Percentiles rank a stretch among this genome's conserved stretches.
phyloP scores from a whole-genome alignment of 2,113 vertebrate genomes.

The Struthio camelus region DNA sequence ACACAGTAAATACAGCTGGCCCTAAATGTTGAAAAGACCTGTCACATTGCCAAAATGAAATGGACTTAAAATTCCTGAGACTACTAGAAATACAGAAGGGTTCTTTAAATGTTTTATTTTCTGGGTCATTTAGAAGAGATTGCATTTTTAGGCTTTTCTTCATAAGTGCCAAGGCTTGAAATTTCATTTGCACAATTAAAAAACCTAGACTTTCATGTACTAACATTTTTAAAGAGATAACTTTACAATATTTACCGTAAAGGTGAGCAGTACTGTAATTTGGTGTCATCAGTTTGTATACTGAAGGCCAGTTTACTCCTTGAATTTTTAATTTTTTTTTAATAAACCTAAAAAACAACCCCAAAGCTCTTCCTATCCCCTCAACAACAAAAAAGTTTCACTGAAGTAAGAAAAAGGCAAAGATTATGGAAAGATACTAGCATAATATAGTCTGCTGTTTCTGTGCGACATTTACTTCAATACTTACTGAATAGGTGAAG shows the following conservation, averaged over 20 bases:
- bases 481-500: not conserved
- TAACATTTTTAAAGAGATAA: not conserved
- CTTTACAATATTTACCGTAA: not conserved
- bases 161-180: not conserved
- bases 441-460: not conserved
- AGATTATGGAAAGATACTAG: not conserved
- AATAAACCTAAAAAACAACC: not conserved
- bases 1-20: not conserved
- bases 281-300: not conserved
- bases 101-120: not conserved
- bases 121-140: not conserved
- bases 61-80: slow-evolving; percentile 5
- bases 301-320: not conserved
- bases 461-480: not conserved
- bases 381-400: not conserved
- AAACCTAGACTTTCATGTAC: not conserved
- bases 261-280: not conserved
- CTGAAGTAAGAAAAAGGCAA: not conserved
- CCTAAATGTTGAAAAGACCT: not conserved
- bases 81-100: not conserved
- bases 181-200: not conserved
- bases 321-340: not conserved
- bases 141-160: not conserved
- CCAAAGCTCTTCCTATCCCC: not conserved
- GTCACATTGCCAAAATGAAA: not conserved